Conservation (phyloP, 1,140 invertebrate species). For the Mycetomoellerius zeteki region DNA sequence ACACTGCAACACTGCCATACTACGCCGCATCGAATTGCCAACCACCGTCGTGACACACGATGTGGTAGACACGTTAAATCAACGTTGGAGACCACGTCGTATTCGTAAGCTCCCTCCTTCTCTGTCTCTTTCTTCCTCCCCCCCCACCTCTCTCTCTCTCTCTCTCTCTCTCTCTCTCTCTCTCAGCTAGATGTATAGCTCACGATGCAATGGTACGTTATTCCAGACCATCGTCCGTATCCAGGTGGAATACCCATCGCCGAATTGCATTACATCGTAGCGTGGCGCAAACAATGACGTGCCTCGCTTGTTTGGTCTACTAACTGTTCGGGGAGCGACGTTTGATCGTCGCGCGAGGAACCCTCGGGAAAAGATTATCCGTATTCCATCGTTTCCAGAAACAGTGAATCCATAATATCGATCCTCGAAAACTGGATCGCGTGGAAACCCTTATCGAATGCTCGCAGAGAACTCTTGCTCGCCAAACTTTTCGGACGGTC, state of each 20-base stretch:
- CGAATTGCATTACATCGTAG: slow-evolving; percentile 67
- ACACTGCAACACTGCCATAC: not conserved
- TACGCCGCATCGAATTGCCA: slow-evolving; percentile 32
- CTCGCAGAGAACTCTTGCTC: not conserved
- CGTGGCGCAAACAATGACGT: slow-evolving; percentile 70
- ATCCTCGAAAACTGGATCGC: slow-evolving; percentile 19
- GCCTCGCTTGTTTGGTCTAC: slow-evolving; percentile 69
- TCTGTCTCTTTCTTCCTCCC: not conserved
- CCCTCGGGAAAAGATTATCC: slow-evolving; percentile 60
- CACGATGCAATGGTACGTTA: slow-evolving; percentile 50
- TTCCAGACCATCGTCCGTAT: slow-evolving; percentile 34
- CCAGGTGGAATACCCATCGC: slow-evolving; percentile 24
- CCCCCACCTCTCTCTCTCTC: not conserved
- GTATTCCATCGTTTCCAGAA: not conserved
- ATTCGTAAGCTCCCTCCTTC: not conserved
- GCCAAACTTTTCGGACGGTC: slow-evolving; percentile 38
- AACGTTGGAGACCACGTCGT: slow-evolving; percentile 61
- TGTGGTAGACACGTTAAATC: slow-evolving; percentile 71
- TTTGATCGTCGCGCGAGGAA: slow-evolving; percentile 53
- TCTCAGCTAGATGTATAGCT: slow-evolving; percentile 46
- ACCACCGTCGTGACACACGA: slow-evolving; percentile 33
- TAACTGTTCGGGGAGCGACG: slow-evolving; percentile 64
- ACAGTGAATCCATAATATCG: slow-evolving; percentile 23
- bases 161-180: not conserved
- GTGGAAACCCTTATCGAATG: slow-evolving; percentile 24